A percentile compares a stretch with the other conserved stretches of the same genome.
These are phyloP conservation scores for Steinernema khuongi DNA, from an alignment of 1,140 invertebrate genomes.

Conservation along the genomic window DNA sequence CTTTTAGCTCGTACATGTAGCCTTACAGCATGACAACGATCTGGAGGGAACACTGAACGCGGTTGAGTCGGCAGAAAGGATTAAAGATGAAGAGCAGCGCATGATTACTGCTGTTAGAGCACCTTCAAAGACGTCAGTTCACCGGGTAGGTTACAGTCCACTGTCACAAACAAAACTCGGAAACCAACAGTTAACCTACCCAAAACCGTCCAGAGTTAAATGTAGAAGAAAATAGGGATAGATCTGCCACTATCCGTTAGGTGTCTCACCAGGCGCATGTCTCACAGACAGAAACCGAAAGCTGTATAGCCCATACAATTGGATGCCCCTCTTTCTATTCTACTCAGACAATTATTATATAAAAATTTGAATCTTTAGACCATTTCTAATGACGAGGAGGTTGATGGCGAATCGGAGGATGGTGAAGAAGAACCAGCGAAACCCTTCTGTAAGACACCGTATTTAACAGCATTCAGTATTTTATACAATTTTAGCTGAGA, in stretches of 20 bases:
- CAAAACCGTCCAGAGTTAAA: too few relatives aligned
- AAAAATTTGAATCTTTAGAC: too few relatives aligned
- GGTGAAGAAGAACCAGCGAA: slow-evolving; percentile 28
- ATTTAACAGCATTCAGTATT: neutral
- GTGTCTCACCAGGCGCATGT: too few relatives aligned
- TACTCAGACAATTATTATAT: too few relatives aligned
- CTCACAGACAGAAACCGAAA: too few relatives aligned
- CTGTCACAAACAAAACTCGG: too few relatives aligned
- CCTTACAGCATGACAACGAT: slow-evolving; percentile 47
- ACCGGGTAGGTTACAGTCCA: neutral
- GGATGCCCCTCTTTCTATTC: too few relatives aligned
- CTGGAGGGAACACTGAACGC: slow-evolving; percentile 45
- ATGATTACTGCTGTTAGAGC: slow-evolving; percentile 46
- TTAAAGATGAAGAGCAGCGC: slow-evolving; percentile 46
- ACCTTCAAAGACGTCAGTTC: neutral
- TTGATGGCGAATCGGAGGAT: neutral
- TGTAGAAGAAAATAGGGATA: too few relatives aligned
- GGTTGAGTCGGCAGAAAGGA: slow-evolving; percentile 52
- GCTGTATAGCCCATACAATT: too few relatives aligned
- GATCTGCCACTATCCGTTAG: too few relatives aligned
- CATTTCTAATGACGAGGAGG: too few relatives aligned
- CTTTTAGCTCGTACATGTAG: slow-evolving; percentile 52
- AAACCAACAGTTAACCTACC: too few relatives aligned
- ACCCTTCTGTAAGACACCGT: slow-evolving; percentile 14
- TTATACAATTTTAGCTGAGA: neutral